phyloP scores from a whole-genome alignment of 2,797 vertebrate species.

The Ceryle rudis region DNA sequence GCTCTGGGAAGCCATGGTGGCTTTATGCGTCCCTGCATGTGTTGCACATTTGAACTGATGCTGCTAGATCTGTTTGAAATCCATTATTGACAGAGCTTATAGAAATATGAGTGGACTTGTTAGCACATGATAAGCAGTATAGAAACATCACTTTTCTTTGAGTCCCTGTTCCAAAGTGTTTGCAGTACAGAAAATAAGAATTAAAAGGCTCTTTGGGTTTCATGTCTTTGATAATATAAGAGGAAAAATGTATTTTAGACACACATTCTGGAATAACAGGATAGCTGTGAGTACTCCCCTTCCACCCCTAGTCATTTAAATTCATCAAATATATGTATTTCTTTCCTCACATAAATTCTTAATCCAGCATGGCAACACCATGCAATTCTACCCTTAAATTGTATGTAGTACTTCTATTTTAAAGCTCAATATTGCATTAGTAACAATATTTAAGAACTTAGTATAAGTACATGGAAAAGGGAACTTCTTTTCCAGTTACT shows the following conservation, averaged over 20 bases:
- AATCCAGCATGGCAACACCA: background rate
- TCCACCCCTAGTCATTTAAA: background rate
- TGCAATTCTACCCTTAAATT: background rate
- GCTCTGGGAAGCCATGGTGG: background rate
- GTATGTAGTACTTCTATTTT: background rate
- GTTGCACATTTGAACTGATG: background rate
- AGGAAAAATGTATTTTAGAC: background rate
- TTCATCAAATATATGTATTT: background rate
- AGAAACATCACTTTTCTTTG: background rate
- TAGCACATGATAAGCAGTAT: background rate
- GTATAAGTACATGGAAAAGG: background rate
- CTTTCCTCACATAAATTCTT: background rate
- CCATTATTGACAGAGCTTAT: background rate
- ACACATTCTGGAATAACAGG: background rate
- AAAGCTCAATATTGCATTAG: background rate
- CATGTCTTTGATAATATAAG: background rate
- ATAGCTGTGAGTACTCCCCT: background rate
- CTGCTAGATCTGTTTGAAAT: background rate
- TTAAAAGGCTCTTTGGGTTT: background rate
- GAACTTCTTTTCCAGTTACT: background rate
- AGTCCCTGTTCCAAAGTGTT: background rate
- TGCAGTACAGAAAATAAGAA: background rate
- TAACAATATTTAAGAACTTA: background rate
- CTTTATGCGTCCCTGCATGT: fast-evolving
- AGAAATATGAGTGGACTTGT: background rate